These are phyloP conservation scores for Danio jaintianensis DNA, from an alignment of 2,797 vertebrate genomes.

Conservation along the genomic window DNA sequence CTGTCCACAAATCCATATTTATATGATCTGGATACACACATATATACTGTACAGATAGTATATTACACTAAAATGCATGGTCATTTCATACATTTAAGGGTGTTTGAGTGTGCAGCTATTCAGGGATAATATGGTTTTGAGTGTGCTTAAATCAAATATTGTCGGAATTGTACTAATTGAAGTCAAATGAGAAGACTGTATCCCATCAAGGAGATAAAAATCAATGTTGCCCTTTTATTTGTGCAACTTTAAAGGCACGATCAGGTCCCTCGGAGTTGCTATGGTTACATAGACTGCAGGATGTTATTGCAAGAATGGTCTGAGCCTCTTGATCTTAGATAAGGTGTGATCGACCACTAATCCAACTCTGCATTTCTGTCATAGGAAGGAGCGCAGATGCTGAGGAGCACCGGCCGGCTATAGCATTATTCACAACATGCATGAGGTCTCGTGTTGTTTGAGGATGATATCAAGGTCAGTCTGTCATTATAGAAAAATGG, in stretches of 20 bases:
- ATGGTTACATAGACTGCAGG: constrained; percentile 55
- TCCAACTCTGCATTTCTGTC: constrained; percentile 27
- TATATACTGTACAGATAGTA: constrained; percentile 21
- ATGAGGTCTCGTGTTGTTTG: background rate
- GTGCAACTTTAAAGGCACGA: constrained; percentile 52
- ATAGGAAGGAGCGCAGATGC: constrained; percentile 6
- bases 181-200: constrained; percentile 28
- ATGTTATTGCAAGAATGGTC: constrained; percentile 43
- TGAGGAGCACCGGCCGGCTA: background rate
- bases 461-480: background rate
- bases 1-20: constrained; percentile 32
- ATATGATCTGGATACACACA: background rate
- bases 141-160: constrained; percentile 7
- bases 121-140: background rate
- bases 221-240: constrained; percentile 53
- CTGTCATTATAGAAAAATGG: background rate
- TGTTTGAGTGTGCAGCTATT: background rate
- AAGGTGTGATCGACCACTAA: constrained; percentile 33
- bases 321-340: constrained; percentile 46
- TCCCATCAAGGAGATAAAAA: constrained; percentile 43
- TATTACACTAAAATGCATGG: constrained; percentile 1
- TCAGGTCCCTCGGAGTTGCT: constrained; percentile 54
- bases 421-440: background rate
- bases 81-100: background rate
- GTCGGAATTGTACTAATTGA: constrained; percentile 17